Evolutionary conservation across 2,888 invertebrate genomes (phyloP), one percentile per base, ranked within the genome.

Genomic region (Archips crataeganus): DNA sequence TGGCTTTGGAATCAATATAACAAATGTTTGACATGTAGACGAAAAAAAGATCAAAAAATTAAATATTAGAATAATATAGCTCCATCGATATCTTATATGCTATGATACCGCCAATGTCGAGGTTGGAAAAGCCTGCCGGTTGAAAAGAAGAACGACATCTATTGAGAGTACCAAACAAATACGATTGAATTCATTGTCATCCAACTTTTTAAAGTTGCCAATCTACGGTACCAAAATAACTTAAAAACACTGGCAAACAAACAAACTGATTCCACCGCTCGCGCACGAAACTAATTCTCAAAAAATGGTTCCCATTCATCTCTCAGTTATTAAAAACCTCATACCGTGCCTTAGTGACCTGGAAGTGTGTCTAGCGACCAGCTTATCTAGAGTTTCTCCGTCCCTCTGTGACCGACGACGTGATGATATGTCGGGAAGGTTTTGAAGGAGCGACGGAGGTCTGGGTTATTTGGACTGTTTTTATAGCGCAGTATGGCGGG

Each of bases 291-390:
- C 74, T 70, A 60, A 65, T 69, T 74, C 65, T 65, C 60, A 65
- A 74, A 72, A 74, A 70, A 74, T 70, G 70, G 54, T 64, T 45
- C 65, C 61, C 74, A 74, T 74, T 74, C 74, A 74, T 74, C 65
- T 68, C 63, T 13, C 61, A 74, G 74, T 74, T 74, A 74, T 78
- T 80, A 85, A 87, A 86, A 85, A 82, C 79, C 83, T 84, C 85
- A 80, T 84, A 79, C 78, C 81, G 79, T 79, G 79, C 82, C 81
- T 81, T 80, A 80, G 83, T 87, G 89, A 88, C 89, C 89, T 83
- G 79, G 84, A 87, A 87, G 82, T 86, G 86, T 85, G 85, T 78
- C 84, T 82, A 80, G 54, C 42, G 47, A 73, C 89, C 87, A 86
- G 77, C 4, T 2, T 75, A 76, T 49, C 3, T 68, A 77, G 85